Evolutionary conservation across 2,888 invertebrate species (phyloP).

Genomic region (Hymenopus coronatus): DNA sequence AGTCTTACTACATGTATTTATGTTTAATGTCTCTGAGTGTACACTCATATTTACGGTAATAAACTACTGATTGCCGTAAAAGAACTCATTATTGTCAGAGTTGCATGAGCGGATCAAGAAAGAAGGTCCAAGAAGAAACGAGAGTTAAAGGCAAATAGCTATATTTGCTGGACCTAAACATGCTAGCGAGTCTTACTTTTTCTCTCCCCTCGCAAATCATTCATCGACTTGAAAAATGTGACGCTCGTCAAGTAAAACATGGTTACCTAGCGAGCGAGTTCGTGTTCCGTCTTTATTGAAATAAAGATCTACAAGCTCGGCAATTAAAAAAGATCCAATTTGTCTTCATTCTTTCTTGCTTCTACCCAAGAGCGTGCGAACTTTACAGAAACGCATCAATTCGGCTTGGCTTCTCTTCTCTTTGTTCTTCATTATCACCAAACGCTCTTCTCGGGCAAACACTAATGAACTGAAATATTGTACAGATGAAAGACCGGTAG

Average conservation of each 20-base stretch:
- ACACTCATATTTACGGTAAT: too few relatives aligned
- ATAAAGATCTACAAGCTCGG: background rate
- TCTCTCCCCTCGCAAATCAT: too few relatives aligned
- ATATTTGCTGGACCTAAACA: too few relatives aligned
- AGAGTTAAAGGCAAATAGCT: too few relatives aligned
- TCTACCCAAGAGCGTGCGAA: background rate
- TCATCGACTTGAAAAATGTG: too few relatives aligned
- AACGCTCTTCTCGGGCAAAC: background rate
- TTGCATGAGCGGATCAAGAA: too few relatives aligned
- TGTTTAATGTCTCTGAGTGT: too few relatives aligned
- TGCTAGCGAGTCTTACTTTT: too few relatives aligned
- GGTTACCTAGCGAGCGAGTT: background rate
- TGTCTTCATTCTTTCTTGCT: background rate
- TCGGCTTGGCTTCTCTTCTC: background rate
- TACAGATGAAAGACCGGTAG: background rate
- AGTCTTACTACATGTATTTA: too few relatives aligned
- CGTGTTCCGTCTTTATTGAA: background rate
- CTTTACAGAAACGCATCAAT: background rate
- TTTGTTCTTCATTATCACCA: background rate
- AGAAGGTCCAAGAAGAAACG: too few relatives aligned
- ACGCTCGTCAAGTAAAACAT: background rate
- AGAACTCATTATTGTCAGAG: too few relatives aligned
- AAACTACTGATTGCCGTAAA: too few relatives aligned
- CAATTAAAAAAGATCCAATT: background rate
- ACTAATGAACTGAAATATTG: background rate